Conservation (phyloP, 23 tunicate genomes). For the Styela clava region DNA sequence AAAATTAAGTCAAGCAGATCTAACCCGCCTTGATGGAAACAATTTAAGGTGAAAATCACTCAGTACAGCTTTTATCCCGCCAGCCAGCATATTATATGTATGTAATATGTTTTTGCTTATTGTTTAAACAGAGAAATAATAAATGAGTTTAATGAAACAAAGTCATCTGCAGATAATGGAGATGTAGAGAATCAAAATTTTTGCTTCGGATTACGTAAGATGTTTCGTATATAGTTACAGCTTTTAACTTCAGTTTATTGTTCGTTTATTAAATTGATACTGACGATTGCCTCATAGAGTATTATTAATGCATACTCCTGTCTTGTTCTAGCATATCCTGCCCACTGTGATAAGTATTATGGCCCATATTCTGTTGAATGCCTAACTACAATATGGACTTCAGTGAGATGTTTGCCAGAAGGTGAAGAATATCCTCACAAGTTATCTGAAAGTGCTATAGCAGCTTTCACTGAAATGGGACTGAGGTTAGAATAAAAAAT, state of each 20-base stretch:
- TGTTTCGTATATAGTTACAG: neutral
- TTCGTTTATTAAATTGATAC: neutral
- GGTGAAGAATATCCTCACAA: slow-evolving; percentile 12
- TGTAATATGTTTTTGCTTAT: neutral
- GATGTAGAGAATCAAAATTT: slow-evolving; percentile 4
- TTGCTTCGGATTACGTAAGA: slow-evolving; percentile 33
- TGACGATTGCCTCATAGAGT: neutral
- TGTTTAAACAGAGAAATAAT: neutral
- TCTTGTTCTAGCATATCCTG: neutral
- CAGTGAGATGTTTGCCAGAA: slow-evolving; percentile 16
- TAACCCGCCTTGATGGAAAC: neutral
- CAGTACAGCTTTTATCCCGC: too few relatives aligned
- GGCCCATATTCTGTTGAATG: slow-evolving; percentile 2
- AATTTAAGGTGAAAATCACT: neutral
- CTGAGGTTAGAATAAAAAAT: neutral
- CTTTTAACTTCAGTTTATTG: neutral
- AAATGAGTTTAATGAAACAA: slow-evolving; percentile 1
- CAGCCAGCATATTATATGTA: neutral
- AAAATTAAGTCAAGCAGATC: neutral
- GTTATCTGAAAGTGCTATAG: neutral
- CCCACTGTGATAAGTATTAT: neutral
- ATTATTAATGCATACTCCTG: neutral
- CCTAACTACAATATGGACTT: slow-evolving; percentile 21
- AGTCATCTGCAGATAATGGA: slow-evolving; percentile 15
- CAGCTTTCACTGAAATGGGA: slow-evolving; percentile 6